These are phyloP conservation scores for Polietes domitor DNA, from an alignment of 2,888 invertebrate genomes.

Conservation along the genomic window DNA sequence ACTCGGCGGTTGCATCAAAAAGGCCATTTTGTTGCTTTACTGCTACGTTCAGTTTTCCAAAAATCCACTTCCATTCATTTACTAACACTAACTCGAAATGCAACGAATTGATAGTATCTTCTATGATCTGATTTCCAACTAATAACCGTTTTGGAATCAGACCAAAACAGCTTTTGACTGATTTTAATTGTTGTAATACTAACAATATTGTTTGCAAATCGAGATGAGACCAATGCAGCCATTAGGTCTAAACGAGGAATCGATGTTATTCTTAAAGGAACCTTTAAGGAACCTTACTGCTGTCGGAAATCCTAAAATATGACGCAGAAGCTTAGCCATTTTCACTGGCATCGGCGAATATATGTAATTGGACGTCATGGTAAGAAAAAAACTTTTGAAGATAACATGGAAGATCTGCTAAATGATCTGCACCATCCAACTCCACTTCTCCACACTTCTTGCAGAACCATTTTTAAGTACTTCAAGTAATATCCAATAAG, in stretches of 20 bases:
- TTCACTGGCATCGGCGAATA: conserved; percentile 63
- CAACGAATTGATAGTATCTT: conserved; percentile 51
- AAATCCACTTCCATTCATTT: conserved; percentile 42
- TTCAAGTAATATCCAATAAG: conserved; percentile 55
- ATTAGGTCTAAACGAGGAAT: conserved; percentile 59
- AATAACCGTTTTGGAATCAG: conserved; percentile 45
- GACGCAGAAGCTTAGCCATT: conserved; percentile 41
- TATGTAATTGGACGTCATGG: conserved; percentile 23
- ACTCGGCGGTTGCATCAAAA: background rate
- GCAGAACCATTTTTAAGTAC: conserved; percentile 47
- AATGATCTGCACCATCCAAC: conserved; percentile 55
- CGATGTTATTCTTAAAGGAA: conserved; percentile 58
- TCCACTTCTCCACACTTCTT: conserved; percentile 57
- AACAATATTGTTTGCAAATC: background rate
- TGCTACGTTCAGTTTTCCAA: conserved; percentile 43
- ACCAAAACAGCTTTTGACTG: conserved; percentile 34
- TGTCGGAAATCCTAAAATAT: conserved; percentile 38
- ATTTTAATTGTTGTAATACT: background rate
- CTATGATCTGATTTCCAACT: conserved; percentile 41
- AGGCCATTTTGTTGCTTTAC: conserved; percentile 44
- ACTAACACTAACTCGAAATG: conserved; percentile 35
- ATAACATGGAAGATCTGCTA: conserved; percentile 34
- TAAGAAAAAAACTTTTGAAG: conserved; percentile 29
- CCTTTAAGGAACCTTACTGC: conserved; percentile 34
- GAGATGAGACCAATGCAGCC: conserved; percentile 50